Conservation (phyloP, 2,797 vertebrate species). For the Argyrosomus regius region DNA sequence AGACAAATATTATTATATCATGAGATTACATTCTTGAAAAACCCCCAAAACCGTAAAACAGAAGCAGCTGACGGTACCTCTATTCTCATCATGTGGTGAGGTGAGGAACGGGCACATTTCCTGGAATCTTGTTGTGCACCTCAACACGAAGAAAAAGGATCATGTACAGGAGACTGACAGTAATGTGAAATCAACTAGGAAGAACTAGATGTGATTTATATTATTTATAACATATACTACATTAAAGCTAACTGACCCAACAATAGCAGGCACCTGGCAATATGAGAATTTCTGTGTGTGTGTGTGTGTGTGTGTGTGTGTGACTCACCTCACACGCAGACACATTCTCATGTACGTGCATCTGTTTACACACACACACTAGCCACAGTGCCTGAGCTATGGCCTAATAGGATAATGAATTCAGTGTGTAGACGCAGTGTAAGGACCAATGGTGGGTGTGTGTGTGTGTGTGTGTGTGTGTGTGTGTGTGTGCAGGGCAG, state of each 20-base stretch:
- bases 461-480: slow-evolving; percentile 56
- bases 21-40: background rate
- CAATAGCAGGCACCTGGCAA: slow-evolving; percentile 53
- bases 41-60: background rate
- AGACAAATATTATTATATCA: background rate
- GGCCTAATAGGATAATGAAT: slow-evolving; percentile 85
- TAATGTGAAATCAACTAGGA: slow-evolving; percentile 49
- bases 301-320: slow-evolving; percentile 15
- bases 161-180: slow-evolving; percentile 43
- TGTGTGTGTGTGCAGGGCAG: slow-evolving; percentile 65
- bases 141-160: slow-evolving; percentile 42
- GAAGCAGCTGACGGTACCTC: background rate
- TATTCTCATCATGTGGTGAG: slow-evolving; percentile 6
- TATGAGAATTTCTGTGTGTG: slow-evolving; percentile 32
- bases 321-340: slow-evolving; percentile 29
- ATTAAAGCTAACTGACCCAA: slow-evolving; percentile 67
- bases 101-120: slow-evolving; percentile 10
- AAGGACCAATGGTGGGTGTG: slow-evolving; percentile 53
- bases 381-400: slow-evolving; percentile 72
- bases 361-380: slow-evolving; percentile 64
- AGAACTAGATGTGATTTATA: slow-evolving; percentile 65
- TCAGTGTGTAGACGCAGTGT: slow-evolving; percentile 74
- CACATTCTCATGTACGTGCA: slow-evolving; percentile 50
- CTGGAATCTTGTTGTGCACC: slow-evolving; percentile 28
- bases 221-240: slow-evolving; percentile 65